Evolutionary conservation across 2,113 vertebrate species (phyloP), one percentile per base, ranked within the genome.

Genomic region (Tyrannus savana): DNA sequence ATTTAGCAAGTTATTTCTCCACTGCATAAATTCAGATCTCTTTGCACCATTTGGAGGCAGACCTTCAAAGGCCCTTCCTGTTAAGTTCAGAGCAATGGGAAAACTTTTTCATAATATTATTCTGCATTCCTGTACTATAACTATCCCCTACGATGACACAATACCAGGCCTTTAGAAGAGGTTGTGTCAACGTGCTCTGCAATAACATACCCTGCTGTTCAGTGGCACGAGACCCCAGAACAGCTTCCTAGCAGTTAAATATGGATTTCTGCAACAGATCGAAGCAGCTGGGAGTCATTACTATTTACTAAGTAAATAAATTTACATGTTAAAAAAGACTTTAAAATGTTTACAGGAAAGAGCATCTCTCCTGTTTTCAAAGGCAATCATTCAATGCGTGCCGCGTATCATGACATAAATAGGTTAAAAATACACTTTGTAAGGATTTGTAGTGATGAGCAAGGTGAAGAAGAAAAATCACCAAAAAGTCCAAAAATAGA

Each of bases 161-260:
- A 93, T 72, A 41, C 60, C 0, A 4, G 49, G 60, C 68, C 88
- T 94, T 92, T 78, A 23, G 64, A 64, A 74, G 56, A 75, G 73
- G 73, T 59, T 83, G 68, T 75, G 90, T 93, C 85, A 92, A 92
- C 1, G 52, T 75, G 25, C 90, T 18, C 67, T 64, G 95, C 69
- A 94, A 92, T 87, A 95, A 94, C 92, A 93, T 53, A 67, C 23
- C 95, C 95, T 22, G 95, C 92, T 96, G 92, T 77, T 94, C 88
- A 9, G 82, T 56, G 85, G 83, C 93, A 93, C 18, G 3, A 96
- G 72, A 60, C 80, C 53, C 46, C 86, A 41, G 76, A 87, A 86
- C n/a, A 87, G 90, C 64, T 90, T 88, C 73, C 85, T n/a, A 13
- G 46, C 76, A 84, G 95, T 60, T 76, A 68, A 92, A 78, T 62